Base-by-base conservation (phyloP, 1,140 invertebrate species). In the Fragariocoptes setiger region DNA sequence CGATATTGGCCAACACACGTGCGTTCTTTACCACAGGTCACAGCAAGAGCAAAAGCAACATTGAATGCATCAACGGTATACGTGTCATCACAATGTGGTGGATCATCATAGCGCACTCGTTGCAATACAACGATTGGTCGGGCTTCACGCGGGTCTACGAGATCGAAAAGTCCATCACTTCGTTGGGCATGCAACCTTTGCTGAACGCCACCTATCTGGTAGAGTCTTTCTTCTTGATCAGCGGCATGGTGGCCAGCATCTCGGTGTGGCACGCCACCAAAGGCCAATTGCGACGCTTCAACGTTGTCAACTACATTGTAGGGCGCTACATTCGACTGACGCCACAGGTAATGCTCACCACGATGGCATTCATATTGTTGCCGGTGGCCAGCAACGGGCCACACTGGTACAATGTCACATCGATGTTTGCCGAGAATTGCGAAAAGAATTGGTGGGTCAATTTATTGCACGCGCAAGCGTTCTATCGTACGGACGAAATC, bases 101-200 rank as follows among this genome's bases (percentile, higher is more conserved):
- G 80, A 77, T 83, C 15, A 76, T 85, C 46, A 66, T 85, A 64
- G 79, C 82, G 3, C 79, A 86, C 54, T 76, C 75, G 1, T 78
- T 76, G 55, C 58, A 77, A 14, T 69, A 75, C 50, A 42, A 42
- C 19, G 37, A 42, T 18, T 42, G n/a, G 37, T 16, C n/a, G 37
- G 37, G 5, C n/a, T 31, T 31, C n/a, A n/a, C 25, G 25, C 25
- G 25, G n/a, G n/a, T n/a, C 25, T n/a, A n/a, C 25, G 25, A 31
- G 25, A 31, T 31, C 25, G 25, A 31, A n/a, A 31, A 8, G 8
- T n/a, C 8, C 5, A 17, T 42, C 4, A 35, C 8, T 3, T 19
- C 41, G 12, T 20, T 36, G 2, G 12, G 12, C 4, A 19, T 15
- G 15, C 41, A 42, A 19, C 21, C 25, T 12, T n/a, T 42, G n/a